Evolutionary conservation across 2,888 invertebrate genomes (phyloP), one percentile per base, ranked within the genome.

Genomic region (Scaptomyza flava): DNA sequence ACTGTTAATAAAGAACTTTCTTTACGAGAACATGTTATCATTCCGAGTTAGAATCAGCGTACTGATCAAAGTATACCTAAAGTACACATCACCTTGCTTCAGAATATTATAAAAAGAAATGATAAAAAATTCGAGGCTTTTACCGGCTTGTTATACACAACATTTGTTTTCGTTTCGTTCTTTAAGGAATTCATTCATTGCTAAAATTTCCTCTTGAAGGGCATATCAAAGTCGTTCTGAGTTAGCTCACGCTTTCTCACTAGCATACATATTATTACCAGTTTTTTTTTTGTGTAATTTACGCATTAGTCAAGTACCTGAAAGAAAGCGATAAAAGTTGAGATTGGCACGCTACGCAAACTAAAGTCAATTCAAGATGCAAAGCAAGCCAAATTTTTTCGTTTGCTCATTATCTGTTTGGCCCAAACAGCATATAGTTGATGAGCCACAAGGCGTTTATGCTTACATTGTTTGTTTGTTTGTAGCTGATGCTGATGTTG

Each of bases 231-330:
- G 75, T 71, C 71, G 67, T 11, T 34, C 27, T 30, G 3, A 6
- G 11, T 36, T 46, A 0, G 9, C 1, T 20, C 45, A 17, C 46
- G 23, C 34, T 57, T 52, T 57, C 51, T 56, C 54, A 36, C n/a
- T 34, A 9, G 31, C 33, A 42, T 46, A 47, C 7, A 41, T 41
- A 17, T 17, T 34, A 4, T 12, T 46, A 56, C 38, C 34, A 43
- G 34, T 53, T 46, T 61, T 53, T 46, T 64, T 69, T 52, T 76
- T 83, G 71, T 83, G 72, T 85, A 82, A 80, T 72, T 80, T 82
- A 76, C 78, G 78, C 82, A 85, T 82, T 82, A 85, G 80, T 67
- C 82, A 66, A 82, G 82, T 82, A 82, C 80, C 81, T 71, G 60
- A 79, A 82, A 82, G 82, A 82, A 82, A 85, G 85, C 72, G 77